These are phyloP conservation scores for Orthosia cruda DNA, from an alignment of 2,888 invertebrate species.

Conservation along the genomic window DNA sequence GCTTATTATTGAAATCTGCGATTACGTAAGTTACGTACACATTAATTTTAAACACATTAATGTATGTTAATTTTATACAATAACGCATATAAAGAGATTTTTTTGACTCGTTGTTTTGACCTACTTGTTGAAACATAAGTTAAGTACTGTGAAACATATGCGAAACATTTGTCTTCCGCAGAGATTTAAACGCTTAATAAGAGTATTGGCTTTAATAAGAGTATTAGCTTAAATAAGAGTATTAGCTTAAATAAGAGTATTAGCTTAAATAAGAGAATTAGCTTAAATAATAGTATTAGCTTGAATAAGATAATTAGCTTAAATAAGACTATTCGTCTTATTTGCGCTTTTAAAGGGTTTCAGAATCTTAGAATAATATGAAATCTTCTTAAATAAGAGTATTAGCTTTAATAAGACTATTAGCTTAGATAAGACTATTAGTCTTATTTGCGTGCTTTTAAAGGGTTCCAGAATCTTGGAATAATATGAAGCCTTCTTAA, in stretches of 20 bases:
- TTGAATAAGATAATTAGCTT: no score
- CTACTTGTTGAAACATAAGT: neutral
- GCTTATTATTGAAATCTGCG: slow-evolving; percentile 13
- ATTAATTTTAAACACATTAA: slow-evolving; percentile 18
- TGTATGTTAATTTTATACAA: slow-evolving; percentile 31
- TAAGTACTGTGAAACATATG: neutral
- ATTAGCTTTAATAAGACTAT: no score
- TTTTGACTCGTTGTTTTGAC: neutral
- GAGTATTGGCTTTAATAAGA: no score
- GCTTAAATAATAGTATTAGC: no score
- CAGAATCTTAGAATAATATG: neutral
- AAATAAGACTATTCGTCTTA: neutral
- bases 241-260: no score
- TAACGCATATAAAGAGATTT: neutral
- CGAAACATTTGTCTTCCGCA: no score
- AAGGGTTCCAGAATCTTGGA: neutral
- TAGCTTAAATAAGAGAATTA: no score
- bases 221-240: no score
- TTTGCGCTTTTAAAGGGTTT: neutral
- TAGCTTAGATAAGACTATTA: no score
- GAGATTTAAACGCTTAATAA: no score
- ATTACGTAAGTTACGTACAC: slow-evolving; percentile 14
- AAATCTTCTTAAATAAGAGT: neutral
- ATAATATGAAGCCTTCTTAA: neutral
- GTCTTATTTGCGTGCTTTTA: neutral